A percentile compares a stretch with the other conserved stretches of the same genome.
phyloP scores from a whole-genome alignment of 2,797 vertebrate genomes.

The Tympanoctomys barrerae region DNA sequence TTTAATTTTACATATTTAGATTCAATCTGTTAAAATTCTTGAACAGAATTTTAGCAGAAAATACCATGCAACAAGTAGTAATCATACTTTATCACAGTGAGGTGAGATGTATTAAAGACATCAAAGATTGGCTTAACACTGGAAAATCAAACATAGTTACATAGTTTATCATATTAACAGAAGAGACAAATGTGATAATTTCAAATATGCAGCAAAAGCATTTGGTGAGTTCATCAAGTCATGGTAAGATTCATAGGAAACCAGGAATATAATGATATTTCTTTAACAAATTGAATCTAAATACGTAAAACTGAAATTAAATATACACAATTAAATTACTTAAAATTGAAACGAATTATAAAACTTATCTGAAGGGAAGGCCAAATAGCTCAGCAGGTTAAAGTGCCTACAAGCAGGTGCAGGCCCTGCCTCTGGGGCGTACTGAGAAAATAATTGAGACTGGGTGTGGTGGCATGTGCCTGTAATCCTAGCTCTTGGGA shows the following conservation, averaged over 20 bases:
- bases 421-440: no score
- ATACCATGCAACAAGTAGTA: not conserved
- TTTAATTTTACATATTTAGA: not conserved
- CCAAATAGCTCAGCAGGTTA: no score
- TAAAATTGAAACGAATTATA: not conserved
- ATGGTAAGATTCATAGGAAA: not conserved
- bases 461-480: no score
- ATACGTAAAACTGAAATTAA: not conserved
- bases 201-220: constrained; percentile 8
- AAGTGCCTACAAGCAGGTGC: no score
- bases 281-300: not conserved
- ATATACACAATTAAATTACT: not conserved
- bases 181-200: not conserved
- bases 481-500: no score
- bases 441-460: no score
- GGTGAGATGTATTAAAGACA: constrained; percentile 11
- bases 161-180: not conserved
- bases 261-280: not conserved
- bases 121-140: not conserved
- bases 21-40: constrained; percentile 14
- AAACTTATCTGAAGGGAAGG: not conserved
- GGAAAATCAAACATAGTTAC: not conserved
- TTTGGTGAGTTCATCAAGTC: not conserved
- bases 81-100: not conserved
- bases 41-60: constrained; percentile 31